phyloP scores from a whole-genome alignment of 2,797 vertebrate genomes.

The Thripadectes ignobilis region DNA sequence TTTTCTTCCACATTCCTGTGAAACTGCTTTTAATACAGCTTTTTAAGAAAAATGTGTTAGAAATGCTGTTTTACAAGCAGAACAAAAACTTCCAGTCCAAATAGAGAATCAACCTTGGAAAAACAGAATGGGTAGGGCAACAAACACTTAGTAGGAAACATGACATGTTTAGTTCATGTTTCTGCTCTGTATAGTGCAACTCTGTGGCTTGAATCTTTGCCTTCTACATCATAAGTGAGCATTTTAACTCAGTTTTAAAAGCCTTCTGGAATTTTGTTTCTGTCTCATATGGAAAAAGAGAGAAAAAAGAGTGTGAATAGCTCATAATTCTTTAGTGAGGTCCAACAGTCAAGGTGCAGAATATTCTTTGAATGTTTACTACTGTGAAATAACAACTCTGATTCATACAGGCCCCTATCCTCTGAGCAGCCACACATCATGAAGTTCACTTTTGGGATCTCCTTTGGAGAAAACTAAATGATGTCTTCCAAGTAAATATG shows the following conservation, averaged over 20 bases:
- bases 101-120: background rate
- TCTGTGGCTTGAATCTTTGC: background rate
- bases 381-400: background rate
- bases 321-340: background rate
- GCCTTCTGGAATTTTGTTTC: background rate
- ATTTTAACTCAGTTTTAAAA: background rate
- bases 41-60: background rate
- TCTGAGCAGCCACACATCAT: background rate
- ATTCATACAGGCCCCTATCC: fast-evolving
- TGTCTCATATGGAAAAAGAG: background rate
- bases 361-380: background rate
- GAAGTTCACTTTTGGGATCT: background rate
- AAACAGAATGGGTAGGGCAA: background rate
- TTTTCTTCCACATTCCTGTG: background rate
- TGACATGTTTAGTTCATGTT: background rate
- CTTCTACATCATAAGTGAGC: background rate
- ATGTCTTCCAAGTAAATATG: background rate
- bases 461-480: background rate
- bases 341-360: fast-evolving
- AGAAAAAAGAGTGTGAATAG: background rate
- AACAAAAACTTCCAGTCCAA: background rate
- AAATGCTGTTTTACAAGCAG: background rate
- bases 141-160: background rate
- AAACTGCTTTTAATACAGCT: background rate
- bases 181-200: background rate